Conservation (phyloP, 2,797 vertebrate species). For the Danio aesculapii region DNA sequence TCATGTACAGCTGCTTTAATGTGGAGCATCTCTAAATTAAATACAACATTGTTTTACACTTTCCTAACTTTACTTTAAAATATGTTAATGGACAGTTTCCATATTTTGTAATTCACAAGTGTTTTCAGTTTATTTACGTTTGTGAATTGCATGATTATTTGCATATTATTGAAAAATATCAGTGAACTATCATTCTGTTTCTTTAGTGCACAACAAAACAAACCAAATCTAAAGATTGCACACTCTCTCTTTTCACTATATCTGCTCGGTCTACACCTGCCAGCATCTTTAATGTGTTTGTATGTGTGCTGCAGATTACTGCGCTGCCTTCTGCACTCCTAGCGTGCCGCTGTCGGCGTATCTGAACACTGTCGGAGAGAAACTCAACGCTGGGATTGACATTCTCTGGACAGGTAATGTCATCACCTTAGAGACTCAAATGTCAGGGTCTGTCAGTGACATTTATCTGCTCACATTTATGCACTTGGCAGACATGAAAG, state of each 20-base stretch:
- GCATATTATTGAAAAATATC: too few species aligned
- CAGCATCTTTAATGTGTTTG: background rate
- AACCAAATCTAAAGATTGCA: background rate
- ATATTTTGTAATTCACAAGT: too few species aligned
- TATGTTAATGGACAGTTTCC: too few species aligned
- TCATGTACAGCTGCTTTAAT: too few species aligned
- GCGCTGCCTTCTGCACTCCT: constrained; percentile 92
- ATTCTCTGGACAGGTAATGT: constrained; percentile 95
- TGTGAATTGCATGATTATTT: too few species aligned
- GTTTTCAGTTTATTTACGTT: too few species aligned
- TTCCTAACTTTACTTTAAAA: too few species aligned
- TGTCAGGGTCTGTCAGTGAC: too few species aligned
- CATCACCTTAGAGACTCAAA: background rate
- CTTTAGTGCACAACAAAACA: background rate
- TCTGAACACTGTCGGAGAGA: constrained; percentile 92
- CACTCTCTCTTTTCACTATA: background rate
- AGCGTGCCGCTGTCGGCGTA: constrained; percentile 92
- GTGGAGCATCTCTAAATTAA: too few species aligned
- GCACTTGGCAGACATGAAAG: background rate
- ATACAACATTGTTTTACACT: too few species aligned
- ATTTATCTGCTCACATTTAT: background rate
- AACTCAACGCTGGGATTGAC: constrained; percentile 90
- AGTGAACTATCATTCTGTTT: background rate
- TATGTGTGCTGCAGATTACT: constrained; percentile 85
- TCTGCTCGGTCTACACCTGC: background rate